A percentile compares a stretch with the other conserved stretches of the same genome.
These are phyloP conservation scores for Sturmia bella DNA, from an alignment of 2,888 invertebrate species.

Conservation along the genomic window DNA sequence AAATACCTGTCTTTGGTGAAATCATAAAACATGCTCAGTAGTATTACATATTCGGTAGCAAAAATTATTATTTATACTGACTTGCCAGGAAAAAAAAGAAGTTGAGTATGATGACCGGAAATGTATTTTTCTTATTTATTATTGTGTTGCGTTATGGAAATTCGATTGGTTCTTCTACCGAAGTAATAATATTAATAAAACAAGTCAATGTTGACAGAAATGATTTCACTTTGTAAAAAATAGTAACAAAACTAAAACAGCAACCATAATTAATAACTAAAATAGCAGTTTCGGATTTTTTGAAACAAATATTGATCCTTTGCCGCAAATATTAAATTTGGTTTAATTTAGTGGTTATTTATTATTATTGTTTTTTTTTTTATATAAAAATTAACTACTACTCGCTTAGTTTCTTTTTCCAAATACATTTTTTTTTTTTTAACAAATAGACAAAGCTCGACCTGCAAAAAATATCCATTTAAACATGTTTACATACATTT, in stretches of 20 bases:
- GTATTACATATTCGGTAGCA: too few species aligned
- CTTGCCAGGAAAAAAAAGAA: too few species aligned
- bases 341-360: background rate
- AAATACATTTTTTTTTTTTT: too few species aligned
- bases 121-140: too few species aligned
- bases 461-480: background rate
- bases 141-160: too few species aligned
- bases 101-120: too few species aligned
- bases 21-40: too few species aligned
- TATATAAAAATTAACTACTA: background rate
- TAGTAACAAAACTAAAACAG: background rate
- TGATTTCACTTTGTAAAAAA: background rate
- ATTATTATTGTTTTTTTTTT: background rate
- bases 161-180: too few species aligned
- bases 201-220: background rate
- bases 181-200: background rate
- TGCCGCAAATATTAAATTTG: slow-evolving; percentile 35
- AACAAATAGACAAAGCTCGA: too few species aligned
- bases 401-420: too few species aligned
- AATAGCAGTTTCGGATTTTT: slow-evolving; percentile 60
- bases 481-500: background rate
- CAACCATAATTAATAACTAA: slow-evolving; percentile 32
- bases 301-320: slow-evolving; percentile 57
- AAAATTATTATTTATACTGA: too few species aligned
- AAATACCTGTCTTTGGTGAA: too few species aligned